A percentile compares a stretch with the other conserved stretches of the same genome.
Conservation (phyloP, 2,888 invertebrate genomes). For the Synergus laeviventris region DNA sequence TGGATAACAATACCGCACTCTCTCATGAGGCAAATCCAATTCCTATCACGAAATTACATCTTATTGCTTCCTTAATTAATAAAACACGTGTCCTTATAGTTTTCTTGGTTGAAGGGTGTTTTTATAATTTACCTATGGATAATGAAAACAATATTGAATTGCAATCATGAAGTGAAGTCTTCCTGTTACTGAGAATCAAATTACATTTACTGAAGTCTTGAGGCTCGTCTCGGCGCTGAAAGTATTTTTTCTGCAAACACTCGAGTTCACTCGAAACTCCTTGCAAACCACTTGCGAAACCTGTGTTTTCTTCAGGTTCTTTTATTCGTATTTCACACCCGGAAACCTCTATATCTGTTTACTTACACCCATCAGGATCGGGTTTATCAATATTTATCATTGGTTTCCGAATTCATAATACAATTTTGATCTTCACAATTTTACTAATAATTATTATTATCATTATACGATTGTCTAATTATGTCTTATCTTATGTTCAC, state of each 20-base stretch:
- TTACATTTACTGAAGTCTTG: constrained; percentile 62
- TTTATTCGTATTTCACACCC: constrained; percentile 41
- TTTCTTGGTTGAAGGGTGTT: not conserved
- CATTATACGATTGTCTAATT: not conserved
- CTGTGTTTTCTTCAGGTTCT: constrained; percentile 43
- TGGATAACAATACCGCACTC: constrained; percentile 36
- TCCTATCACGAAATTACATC: constrained; percentile 1
- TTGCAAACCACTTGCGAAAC: constrained; percentile 41
- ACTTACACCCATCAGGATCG: not conserved
- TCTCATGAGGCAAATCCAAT: constrained; percentile 38
- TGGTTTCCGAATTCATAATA: not conserved
- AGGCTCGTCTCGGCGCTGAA: constrained; percentile 48
- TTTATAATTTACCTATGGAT: constrained; percentile 16
- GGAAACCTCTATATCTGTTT: constrained; percentile 7
- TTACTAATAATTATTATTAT: not conserved
- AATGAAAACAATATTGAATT: constrained; percentile 23
- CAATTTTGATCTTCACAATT: not conserved
- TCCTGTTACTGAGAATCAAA: constrained; percentile 55
- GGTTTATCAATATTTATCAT: not conserved
- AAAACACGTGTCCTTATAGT: not conserved
- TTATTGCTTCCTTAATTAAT: not conserved
- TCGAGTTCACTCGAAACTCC: constrained; percentile 46
- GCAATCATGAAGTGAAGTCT: constrained; percentile 34
- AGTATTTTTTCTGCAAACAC: constrained; percentile 61
- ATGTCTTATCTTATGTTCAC: constrained; percentile 50